Evolutionary conservation across 1,140 invertebrate species (phyloP), one percentile per base, ranked within the genome.

Genomic region (Dreissena polymorpha): DNA sequence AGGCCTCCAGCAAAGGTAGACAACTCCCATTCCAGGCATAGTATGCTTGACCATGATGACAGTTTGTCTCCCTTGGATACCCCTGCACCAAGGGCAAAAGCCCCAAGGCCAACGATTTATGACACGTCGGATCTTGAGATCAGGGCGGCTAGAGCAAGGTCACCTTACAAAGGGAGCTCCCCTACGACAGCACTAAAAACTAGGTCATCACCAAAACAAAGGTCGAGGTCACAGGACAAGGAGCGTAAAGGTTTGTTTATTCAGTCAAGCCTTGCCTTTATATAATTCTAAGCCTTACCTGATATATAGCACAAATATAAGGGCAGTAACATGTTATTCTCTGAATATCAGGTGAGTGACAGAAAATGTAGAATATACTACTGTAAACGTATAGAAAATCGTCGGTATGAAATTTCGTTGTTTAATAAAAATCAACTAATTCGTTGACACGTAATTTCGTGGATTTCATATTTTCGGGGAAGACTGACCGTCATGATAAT

Each of bases 51-150:
- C 18, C 51, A 55, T 50, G 72, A 69, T 60, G 72, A 83, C 13
- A 29, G 50, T 16, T 63, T 73, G 21, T 83, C 81, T n/a, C 81
- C 81, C 10, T 53, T 83, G 23, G 73, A 83, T 77, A 83, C 81
- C 12, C 81, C 81, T 64, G 81, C 81, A 63, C 81, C 81, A 7
- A 75, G 81, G 49, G 55, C 73, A 23, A 69, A 67, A 21, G 81
- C 81, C 39, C 81, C 81, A 60, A 83, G 68, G 69, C 81, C 81
- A 49, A 77, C 74, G 5, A 57, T 71, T 55, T 83, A 71, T 71
- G 73, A 83, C 63, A 83, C 72, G 14, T 83, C 81, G 21, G 80
- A 83, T 39, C 68, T 83, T 51, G 81, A 76, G 10, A 55, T 55
- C 13, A 60, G 73, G 51, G 55, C 63, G 12, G 18, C 68, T 0